These are phyloP conservation scores for Melanotaenia parkinsoni DNA, from an alignment of 2,797 vertebrate species.

Conservation along the genomic window DNA sequence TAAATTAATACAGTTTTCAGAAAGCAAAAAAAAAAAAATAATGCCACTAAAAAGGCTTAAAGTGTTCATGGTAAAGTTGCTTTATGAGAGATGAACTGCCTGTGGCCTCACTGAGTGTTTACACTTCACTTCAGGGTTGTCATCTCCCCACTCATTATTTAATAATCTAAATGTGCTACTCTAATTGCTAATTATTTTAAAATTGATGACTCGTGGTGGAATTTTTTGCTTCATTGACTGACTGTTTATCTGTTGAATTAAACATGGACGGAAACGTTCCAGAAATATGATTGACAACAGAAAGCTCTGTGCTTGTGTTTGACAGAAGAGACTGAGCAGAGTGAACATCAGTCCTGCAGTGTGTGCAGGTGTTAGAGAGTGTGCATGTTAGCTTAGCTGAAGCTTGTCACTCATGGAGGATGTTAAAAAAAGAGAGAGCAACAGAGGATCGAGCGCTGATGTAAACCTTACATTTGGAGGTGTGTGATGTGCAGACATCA, in stretches of 20 bases:
- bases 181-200: slow-evolving; percentile 74
- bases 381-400: not conserved
- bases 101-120: slow-evolving; percentile 39
- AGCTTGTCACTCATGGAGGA: slow-evolving; percentile 1
- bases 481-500: slow-evolving; percentile 27
- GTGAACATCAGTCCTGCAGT: not conserved
- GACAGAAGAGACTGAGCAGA: not conserved
- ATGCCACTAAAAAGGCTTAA: not conserved
- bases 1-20: not conserved
- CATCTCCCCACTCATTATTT: slow-evolving; percentile 57
- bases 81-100: slow-evolving; percentile 25
- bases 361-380: slow-evolving; percentile 13
- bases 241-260: slow-evolving; percentile 73
- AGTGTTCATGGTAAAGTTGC: not conserved
- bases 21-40: not conserved
- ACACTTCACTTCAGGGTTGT: slow-evolving; percentile 56
- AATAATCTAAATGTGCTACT: slow-evolving; percentile 61
- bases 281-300: slow-evolving; percentile 43
- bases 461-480: slow-evolving; percentile 35
- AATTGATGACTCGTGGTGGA: slow-evolving; percentile 66
- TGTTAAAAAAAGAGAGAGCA: slow-evolving; percentile 27
- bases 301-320: slow-evolving; percentile 4
- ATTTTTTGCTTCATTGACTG: slow-evolving; percentile 67
- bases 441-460: slow-evolving; percentile 1
- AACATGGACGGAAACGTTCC: slow-evolving; percentile 56